A percentile compares a stretch with the other conserved stretches of the same genome.
These are phyloP conservation scores for Spodoptera littoralis DNA, from an alignment of 2,888 invertebrate genomes.

Conservation along the genomic window DNA sequence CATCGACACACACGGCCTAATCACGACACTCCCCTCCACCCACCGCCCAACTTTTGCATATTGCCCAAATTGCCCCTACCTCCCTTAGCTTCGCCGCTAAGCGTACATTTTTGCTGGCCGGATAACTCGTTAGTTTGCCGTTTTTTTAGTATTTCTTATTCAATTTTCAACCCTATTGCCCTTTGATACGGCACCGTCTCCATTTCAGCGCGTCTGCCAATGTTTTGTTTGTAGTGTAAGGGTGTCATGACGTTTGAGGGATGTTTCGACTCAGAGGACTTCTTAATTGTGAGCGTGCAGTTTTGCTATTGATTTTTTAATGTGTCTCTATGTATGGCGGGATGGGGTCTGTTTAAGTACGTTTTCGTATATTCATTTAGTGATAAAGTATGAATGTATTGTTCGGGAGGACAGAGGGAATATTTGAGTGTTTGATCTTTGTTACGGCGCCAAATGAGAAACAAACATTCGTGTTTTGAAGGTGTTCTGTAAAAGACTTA, in stretches of 20 bases:
- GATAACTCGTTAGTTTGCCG: constrained; percentile 54
- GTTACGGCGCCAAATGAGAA: constrained; percentile 30
- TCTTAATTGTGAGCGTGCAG: constrained; percentile 84
- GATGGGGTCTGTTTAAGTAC: constrained; percentile 46
- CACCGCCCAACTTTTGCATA: constrained; percentile 85
- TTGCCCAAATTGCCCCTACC: constrained; percentile 86
- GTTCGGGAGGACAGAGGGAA: constrained; percentile 19
- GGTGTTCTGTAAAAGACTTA: constrained; percentile 1
- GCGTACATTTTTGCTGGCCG: constrained; percentile 67
- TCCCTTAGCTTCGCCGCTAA: constrained; percentile 70
- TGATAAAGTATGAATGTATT: constrained; percentile 41
- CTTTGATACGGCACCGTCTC: constrained; percentile 44
- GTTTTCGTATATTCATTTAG: constrained; percentile 43
- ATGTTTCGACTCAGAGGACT: constrained; percentile 73
- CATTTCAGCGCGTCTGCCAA: constrained; percentile 31
- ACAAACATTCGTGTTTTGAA: constrained; percentile 24
- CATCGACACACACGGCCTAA: constrained; percentile 89
- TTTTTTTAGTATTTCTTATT: constrained; percentile 52
- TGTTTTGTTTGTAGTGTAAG: constrained; percentile 53
- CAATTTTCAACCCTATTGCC: constrained; percentile 61
- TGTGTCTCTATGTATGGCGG: constrained; percentile 66
- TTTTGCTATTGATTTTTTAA: constrained; percentile 86
- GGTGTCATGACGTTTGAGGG: constrained; percentile 82
- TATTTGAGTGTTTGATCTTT: constrained; percentile 31
- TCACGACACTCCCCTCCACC: constrained; percentile 73